Evolutionary conservation across 1,140 invertebrate genomes (phyloP), one percentile per base, ranked within the genome.

Genomic region (Pseudoatta argentina): DNA sequence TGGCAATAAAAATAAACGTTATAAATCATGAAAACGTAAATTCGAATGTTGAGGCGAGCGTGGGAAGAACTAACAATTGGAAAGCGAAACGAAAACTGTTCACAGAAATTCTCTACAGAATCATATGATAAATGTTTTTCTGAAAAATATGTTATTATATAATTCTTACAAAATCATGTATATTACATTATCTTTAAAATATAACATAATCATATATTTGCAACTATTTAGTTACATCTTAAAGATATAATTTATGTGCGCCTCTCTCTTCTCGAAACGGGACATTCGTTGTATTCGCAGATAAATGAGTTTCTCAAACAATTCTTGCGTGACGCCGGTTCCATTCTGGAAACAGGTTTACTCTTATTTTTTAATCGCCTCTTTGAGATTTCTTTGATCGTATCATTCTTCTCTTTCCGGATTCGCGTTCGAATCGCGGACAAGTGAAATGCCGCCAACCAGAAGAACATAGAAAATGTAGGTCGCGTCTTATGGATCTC

Each of bases 391-490:
- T 44, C 30, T 69, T 48, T 5, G 12, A 79, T 82, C 24, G 24
- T 82, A 24, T 82, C 53, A 39, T 73, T 72, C 67, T 75, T 75
- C 39, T 27, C 69, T 83, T 83, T 83, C 69, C 69, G 79, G 34
- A 75, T 61, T 83, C 27, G 39, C 39, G 44, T 72, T 39, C 27
- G 67, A 83, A 83, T 61, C 39, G 69, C 79, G 69, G 79, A 83
- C 69, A 83, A 44, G 55, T 75, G 44, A 83, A 83, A 83, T 69
- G 76, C 55, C 61, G 14, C 1, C 34, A 10, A 51, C 30, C 66
- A 69, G 64, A 73, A 73, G 39, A 48, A 18, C 24, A 16, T 69
- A 55, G 69, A 34, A 27, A 63, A 83, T 83, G 55, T 83, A 27
- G 79, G 79, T 83, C 79, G 79, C 69, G 55, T 34, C 14, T 77